Evolutionary conservation across 2,888 invertebrate genomes (phyloP).

Genomic region (Loripinus fragilis): DNA sequence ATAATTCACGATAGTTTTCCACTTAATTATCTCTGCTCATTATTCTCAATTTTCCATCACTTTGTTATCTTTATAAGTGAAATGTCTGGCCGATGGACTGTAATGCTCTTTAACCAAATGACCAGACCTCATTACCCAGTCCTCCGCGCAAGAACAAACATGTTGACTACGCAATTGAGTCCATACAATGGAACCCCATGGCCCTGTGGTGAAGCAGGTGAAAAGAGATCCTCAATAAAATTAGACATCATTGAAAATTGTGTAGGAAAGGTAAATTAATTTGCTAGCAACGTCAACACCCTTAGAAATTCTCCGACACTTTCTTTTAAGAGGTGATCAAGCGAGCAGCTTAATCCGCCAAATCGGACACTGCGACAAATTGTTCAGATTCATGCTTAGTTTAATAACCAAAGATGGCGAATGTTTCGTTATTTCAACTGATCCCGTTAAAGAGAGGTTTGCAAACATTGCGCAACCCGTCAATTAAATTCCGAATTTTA

Average conservation of each 20-base stretch:
- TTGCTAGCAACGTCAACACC: constrained; percentile 61
- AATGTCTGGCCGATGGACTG: constrained; percentile 33
- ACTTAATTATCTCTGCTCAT: constrained; percentile 64
- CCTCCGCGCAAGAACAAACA: constrained; percentile 48
- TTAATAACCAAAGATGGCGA: constrained; percentile 16
- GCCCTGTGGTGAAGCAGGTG: constrained; percentile 56
- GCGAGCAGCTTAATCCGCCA: constrained; percentile 52
- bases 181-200: constrained; percentile 30
- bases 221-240: constrained; percentile 53
- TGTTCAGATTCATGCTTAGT: constrained; percentile 26
- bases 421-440: neutral
- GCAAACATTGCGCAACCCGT: constrained; percentile 5
- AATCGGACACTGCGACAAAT: constrained; percentile 42
- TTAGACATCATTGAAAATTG: constrained; percentile 53
- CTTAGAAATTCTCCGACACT: constrained; percentile 53
- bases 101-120: constrained; percentile 23
- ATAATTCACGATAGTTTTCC: constrained; percentile 62
- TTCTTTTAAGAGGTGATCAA: constrained; percentile 52
- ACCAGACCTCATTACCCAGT: constrained; percentile 38
- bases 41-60: constrained; percentile 61
- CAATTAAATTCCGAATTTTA: no score
- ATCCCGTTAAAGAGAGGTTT: neutral
- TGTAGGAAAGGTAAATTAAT: constrained; percentile 61
- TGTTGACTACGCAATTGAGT: constrained; percentile 54
- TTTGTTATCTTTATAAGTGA: constrained; percentile 32